A percentile compares a stretch with the other conserved stretches of the same genome.
These are phyloP conservation scores for Coccyzus lansbergi DNA, from an alignment of 2,797 vertebrate species.

Conservation along the genomic window DNA sequence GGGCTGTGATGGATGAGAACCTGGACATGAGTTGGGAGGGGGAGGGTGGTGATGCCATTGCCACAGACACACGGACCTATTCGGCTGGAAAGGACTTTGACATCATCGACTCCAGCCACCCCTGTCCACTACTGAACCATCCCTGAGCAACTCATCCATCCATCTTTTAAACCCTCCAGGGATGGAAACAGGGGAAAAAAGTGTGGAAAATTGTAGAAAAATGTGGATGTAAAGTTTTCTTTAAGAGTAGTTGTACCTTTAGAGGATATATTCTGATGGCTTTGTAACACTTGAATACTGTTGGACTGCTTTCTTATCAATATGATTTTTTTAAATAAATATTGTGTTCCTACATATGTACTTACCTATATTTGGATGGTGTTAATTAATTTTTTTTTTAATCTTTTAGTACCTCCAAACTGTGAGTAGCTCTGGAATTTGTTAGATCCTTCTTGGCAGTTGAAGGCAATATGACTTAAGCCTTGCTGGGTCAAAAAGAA, in stretches of 20 bases:
- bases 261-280: not conserved
- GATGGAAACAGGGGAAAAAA: no score
- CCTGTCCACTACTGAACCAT: no score
- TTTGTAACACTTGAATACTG: not conserved
- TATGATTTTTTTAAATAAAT: not conserved
- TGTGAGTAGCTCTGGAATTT: not conserved
- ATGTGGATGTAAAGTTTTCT: not conserved
- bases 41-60: no score
- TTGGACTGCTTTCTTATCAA: not conserved
- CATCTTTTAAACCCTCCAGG: no score
- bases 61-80: no score
- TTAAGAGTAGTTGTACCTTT: not conserved
- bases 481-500: not conserved
- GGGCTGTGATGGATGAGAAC: no score
- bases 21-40: no score
- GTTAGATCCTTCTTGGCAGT: not conserved
- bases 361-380: not conserved
- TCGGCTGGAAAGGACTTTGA: no score
- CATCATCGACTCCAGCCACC: no score
- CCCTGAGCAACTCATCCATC: no score
- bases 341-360: not conserved
- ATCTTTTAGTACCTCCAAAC: not conserved
- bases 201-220: no score
- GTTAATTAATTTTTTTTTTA: not conserved
- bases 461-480: not conserved